Conservation (phyloP, 2,888 invertebrate genomes). For the Gymnoscelis rufifasciata region DNA sequence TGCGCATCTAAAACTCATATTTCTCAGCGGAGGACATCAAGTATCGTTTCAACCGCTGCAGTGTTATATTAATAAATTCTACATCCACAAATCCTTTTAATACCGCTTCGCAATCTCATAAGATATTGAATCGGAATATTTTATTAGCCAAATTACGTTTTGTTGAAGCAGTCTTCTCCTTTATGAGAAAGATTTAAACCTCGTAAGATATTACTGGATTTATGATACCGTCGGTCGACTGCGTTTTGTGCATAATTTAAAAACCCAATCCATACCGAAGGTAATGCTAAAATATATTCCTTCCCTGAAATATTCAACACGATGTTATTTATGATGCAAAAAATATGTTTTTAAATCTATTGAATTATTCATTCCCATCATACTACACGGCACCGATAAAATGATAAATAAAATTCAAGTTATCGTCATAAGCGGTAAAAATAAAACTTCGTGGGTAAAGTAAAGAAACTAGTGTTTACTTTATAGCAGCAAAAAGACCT, state of each 20-base stretch:
- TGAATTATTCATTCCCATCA: conserved; percentile 9
- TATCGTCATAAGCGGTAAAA: too few relatives aligned
- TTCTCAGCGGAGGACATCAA: too few relatives aligned
- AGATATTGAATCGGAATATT: conserved; percentile 13
- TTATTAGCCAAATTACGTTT: conserved; percentile 14
- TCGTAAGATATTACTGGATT: not conserved
- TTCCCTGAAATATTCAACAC: conserved; percentile 2
- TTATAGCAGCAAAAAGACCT: too few relatives aligned
- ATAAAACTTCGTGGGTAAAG: too few relatives aligned
- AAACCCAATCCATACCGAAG: not conserved
- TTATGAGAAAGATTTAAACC: conserved; percentile 3
- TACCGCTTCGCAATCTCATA: conserved; percentile 12
- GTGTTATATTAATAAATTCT: conserved; percentile 22
- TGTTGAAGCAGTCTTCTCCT: conserved; percentile 1
- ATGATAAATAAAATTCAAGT: not conserved
- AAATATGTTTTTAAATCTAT: not conserved
- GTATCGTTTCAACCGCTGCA: conserved; percentile 27
- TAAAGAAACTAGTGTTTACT: too few relatives aligned
- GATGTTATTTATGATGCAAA: conserved; percentile 4
- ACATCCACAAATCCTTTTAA: conserved; percentile 17
- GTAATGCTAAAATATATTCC: not conserved
- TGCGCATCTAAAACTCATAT: too few relatives aligned
- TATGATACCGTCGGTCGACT: not conserved
- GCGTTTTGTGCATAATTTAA: not conserved
- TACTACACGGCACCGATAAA: not conserved